Evolutionary conservation across 2,113 vertebrate genomes (phyloP).

Genomic region (Trematomus loennbergii): DNA sequence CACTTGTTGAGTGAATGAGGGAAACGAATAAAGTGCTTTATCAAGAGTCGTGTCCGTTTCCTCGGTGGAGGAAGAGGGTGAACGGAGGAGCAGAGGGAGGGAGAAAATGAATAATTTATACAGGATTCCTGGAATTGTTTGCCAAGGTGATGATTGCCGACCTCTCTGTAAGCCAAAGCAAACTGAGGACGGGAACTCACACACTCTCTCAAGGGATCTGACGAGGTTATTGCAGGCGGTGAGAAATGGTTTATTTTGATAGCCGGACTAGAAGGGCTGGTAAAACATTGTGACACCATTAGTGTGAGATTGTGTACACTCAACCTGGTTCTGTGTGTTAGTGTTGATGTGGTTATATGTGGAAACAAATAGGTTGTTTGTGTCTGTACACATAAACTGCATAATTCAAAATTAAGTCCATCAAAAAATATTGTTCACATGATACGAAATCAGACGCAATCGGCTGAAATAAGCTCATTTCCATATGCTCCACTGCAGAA

Average conservation of each 20-base stretch:
- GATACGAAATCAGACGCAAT: conserved; percentile 48
- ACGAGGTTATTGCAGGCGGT: conserved; percentile 63
- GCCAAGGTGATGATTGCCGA: conserved; percentile 86
- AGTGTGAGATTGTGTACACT: conserved; percentile 23
- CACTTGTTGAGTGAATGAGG: conserved; percentile 55
- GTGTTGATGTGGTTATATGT: conserved; percentile 14
- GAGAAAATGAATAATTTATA: conserved; percentile 86
- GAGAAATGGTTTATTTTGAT: conserved; percentile 72
- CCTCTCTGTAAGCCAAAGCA: conserved; percentile 85
- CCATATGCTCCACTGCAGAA: conserved; percentile 32
- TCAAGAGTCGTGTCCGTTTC: conserved; percentile 57
- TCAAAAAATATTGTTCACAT: conserved; percentile 11
- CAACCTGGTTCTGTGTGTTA: conserved; percentile 4
- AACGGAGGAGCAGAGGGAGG: conserved; percentile 40
- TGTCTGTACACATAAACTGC: background rate
- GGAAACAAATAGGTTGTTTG: background rate
- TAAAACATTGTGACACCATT: conserved; percentile 45
- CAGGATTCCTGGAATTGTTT: conserved; percentile 87
- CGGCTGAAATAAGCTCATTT: conserved; percentile 42
- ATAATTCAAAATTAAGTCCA: conserved; percentile 21
- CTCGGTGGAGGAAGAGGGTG: conserved; percentile 60
- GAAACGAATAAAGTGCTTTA: conserved; percentile 47
- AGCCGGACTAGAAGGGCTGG: conserved; percentile 32
- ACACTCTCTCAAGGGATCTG: conserved; percentile 58
- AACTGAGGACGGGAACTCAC: conserved; percentile 73